phyloP scores from a whole-genome alignment of 2,888 invertebrate species.

The Euclidia mi region DNA sequence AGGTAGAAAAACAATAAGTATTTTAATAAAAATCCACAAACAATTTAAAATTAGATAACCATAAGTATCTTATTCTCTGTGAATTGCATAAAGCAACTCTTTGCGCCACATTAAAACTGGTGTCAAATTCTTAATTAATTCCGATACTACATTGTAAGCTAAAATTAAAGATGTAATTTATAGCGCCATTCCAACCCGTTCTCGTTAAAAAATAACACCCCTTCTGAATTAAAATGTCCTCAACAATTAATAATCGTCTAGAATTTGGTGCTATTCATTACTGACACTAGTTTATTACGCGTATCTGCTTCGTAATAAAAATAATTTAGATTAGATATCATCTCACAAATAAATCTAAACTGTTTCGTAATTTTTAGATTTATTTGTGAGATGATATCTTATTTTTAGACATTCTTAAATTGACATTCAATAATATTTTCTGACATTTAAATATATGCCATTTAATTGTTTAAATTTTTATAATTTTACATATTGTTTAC shows the following conservation, averaged over 20 bases:
- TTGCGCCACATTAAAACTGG: constrained; percentile 4
- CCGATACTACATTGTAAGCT: constrained; percentile 49
- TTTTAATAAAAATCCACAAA: too few relatives aligned
- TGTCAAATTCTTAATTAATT: constrained; percentile 50
- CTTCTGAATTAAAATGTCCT: constrained; percentile 50
- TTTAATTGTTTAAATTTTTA: too few relatives aligned
- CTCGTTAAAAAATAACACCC: constrained; percentile 56
- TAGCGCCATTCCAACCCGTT: constrained; percentile 49
- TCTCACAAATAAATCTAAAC: too few relatives aligned
- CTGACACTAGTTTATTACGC: constrained; percentile 24
- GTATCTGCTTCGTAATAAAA: constrained; percentile 9
- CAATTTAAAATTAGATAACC: background rate
- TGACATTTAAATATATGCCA: too few relatives aligned
- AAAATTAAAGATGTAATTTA: constrained; percentile 54
- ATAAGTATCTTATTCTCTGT: background rate
- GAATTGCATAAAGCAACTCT: background rate
- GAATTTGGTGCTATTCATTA: constrained; percentile 43
- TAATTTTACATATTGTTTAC: too few relatives aligned
- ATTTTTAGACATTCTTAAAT: too few relatives aligned
- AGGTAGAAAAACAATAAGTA: too few relatives aligned
- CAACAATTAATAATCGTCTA: constrained; percentile 45
- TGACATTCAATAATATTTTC: too few relatives aligned
- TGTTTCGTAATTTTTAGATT: too few relatives aligned
- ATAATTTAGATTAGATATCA: too few relatives aligned
- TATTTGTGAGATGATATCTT: too few relatives aligned